Evolutionary conservation across 2,113 vertebrate genomes (phyloP).

Genomic region (Callorhinus ursinus): DNA sequence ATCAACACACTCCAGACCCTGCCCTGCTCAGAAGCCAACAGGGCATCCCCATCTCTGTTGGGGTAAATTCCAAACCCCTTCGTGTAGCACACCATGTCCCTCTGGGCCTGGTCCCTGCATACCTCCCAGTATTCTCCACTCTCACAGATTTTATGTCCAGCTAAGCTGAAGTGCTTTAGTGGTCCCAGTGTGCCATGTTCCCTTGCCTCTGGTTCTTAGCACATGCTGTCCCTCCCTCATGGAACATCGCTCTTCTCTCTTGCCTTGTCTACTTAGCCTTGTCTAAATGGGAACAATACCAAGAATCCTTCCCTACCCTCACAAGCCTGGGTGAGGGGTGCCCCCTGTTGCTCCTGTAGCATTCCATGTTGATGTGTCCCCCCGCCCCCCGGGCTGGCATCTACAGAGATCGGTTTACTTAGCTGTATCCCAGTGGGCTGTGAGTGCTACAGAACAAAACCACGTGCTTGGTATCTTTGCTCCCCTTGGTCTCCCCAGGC

Average conservation of each 20-base stretch:
- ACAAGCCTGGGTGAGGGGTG: not conserved
- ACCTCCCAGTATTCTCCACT: not conserved
- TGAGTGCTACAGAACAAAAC: not conserved
- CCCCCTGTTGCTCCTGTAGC: not conserved
- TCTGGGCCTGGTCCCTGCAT: not conserved
- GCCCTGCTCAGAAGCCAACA: not conserved
- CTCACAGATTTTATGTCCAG: not conserved
- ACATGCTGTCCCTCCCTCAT: not conserved
- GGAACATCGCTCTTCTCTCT: not conserved
- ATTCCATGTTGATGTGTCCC: not conserved
- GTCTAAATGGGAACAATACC: not conserved
- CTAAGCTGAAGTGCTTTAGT: not conserved
- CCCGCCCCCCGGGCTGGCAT: not conserved
- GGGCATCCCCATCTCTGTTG: no score
- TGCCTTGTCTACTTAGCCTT: not conserved
- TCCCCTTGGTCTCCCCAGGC: not conserved
- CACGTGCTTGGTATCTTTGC: not conserved
- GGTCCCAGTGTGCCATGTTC: not conserved
- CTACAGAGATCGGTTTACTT: not conserved
- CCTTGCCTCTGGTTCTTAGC: not conserved
- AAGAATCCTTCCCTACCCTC: not conserved
- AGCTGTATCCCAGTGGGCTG: not conserved
- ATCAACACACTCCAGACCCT: not conserved
- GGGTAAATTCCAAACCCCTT: not conserved
- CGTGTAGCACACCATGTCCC: rapidly evolving